Evolutionary conservation across 2,888 invertebrate genomes (phyloP), one percentile per base, ranked within the genome.

Genomic region (Polyommatus iphigenia): DNA sequence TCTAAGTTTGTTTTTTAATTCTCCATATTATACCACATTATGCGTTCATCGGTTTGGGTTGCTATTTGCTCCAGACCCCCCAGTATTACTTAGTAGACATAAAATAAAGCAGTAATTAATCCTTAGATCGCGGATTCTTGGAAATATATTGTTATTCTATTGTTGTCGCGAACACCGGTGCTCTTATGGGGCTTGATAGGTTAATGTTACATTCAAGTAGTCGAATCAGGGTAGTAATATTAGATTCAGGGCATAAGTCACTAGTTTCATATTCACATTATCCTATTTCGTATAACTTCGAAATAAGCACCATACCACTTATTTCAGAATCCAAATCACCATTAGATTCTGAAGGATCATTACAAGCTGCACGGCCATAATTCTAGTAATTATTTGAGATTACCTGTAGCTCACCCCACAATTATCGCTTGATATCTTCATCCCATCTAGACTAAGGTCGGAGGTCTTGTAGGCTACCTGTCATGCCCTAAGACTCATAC

Each of bases 371-470:
- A 59, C 54, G 57, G 29, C 54, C 76, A 18, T 76, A 57, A 59
- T 32, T 18, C 59, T 62, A 62, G 76, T 36, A 32, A 62, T 57
- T 62, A 15, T 59, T 62, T 59, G 15, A 76, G 76, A 62, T 57
- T 59, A 29, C 15, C 18, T 46, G 41, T 41, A 71, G 71, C 29
- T 72, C 78, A 79, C 80, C 75, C 80, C 79, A 82, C 83, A 84
- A 85, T 85, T 84, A 85, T 82, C 82, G 82, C 80, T 80, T 81
- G 80, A 81, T 83, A 85, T 87, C 85, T 85, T 83, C 84, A 84
- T 84, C 83, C 82, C 82, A 82, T 79, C 81, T 78, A 80, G 83
- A 82, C 81, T 78, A 79, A 67, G 82, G 82, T 84, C 83, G 78
- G 78, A 72, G 79, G 78, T 83, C 84, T 83, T 84, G 83, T 83